Evolutionary conservation across 2,113 vertebrate genomes (phyloP), one percentile per base, ranked within the genome.

Genomic region (Sceloporus undulatus): DNA sequence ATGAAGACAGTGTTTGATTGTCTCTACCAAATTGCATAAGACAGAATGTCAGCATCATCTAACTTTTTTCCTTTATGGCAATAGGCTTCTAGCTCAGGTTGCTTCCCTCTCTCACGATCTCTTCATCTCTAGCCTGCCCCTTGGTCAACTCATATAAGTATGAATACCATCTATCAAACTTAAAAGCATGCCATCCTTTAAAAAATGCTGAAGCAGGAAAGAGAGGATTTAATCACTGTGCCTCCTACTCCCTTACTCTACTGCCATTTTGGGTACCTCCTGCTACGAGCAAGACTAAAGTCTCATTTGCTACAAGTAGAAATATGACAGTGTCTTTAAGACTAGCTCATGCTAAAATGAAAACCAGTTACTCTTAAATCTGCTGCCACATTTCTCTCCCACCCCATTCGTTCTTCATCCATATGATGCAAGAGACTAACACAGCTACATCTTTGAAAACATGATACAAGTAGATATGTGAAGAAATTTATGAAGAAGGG

Each of bases 71-170:
- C 34, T 18, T 38, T 18, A 38, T 18, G n/a, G 73, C 13, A 14
- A 74, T 40, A 18, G 73, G 14, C n/a, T 74, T 74, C 3, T n/a
- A 74, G 11, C 73, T 23, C 65, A 21, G 14, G 16, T 16, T n/a
- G 4, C 3, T 7, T 38, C 73, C 14, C 34, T n/a, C 3, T 1
- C n/a, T 5, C n/a, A 16, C 2, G 11, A n/a, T 1, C n/a, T 74
- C 29, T 14, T 59, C 9, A 10, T 13, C 56, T 59, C 14, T 59
- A 9, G 14, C 14, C 56, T 14, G 14, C 14, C 56, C 56, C 56
- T 59, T 59, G 56, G 9, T 9, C 14, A 5, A 14, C 75, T 56
- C 27, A 16, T 6, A 54, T 11, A 18, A 23, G 27, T 56, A 54
- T 27, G 77, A n/a, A 79, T 38, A 7, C 29, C 56, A 21, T 11